Percentiles rank a stretch among this genome's conserved stretches.
These are phyloP conservation scores for Luperina testacea DNA, from an alignment of 2,888 invertebrate genomes.

Conservation along the genomic window DNA sequence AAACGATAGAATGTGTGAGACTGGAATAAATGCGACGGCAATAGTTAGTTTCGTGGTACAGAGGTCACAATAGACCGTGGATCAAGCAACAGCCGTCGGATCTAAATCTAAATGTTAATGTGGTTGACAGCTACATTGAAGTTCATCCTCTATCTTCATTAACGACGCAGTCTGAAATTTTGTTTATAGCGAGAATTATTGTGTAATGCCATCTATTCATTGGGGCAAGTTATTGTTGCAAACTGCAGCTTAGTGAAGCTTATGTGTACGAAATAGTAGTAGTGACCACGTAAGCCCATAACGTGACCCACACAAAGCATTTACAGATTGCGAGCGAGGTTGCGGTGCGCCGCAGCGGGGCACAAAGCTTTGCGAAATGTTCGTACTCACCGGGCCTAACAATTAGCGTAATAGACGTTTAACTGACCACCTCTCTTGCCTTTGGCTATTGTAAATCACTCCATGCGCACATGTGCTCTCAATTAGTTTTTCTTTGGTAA, in stretches of 20 bases:
- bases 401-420: constrained; percentile 81
- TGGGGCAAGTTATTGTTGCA: constrained; percentile 48
- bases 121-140: constrained; percentile 41
- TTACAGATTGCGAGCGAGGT: constrained; percentile 78
- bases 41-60: constrained; percentile 40
- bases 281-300: constrained; percentile 73
- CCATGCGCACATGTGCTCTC: constrained; percentile 46
- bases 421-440: constrained; percentile 66
- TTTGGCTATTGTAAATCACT: constrained; percentile 66
- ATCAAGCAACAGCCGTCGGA: constrained; percentile 64
- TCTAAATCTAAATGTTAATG: constrained; percentile 71
- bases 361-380: constrained; percentile 77
- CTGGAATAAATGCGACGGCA: constrained; percentile 5
- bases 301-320: constrained; percentile 79
- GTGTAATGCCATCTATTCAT: constrained; percentile 23
- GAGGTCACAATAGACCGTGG: constrained; percentile 60
- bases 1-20: constrained; percentile 20
- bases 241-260: constrained; percentile 64
- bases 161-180: constrained; percentile 26
- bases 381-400: constrained; percentile 71
- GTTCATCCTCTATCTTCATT: constrained; percentile 40
- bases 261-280: constrained; percentile 67
- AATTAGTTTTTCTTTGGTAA: constrained; percentile 47
- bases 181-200: constrained; percentile 31
- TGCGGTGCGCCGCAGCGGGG: constrained; percentile 74